Percentiles rank a stretch among this genome's conserved stretches.
These are phyloP conservation scores for Mixornis gularis DNA, from an alignment of 2,113 vertebrate genomes.

Conservation along the genomic window DNA sequence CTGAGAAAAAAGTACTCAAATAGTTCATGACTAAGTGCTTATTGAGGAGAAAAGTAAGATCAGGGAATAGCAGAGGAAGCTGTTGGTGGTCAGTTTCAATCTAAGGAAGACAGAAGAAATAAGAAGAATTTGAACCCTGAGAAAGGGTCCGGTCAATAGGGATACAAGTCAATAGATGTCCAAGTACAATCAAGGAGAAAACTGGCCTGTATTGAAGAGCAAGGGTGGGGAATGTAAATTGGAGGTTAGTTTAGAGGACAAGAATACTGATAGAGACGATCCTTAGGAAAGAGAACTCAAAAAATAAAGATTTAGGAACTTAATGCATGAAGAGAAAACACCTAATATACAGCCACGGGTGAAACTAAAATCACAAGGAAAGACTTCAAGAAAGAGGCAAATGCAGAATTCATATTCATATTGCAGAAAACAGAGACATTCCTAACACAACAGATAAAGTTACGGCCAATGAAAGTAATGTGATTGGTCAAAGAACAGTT, in stretches of 20 bases:
- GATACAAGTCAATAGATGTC: background rate
- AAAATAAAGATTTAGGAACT: background rate
- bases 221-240: background rate
- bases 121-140: background rate
- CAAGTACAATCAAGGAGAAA: conserved; percentile 15
- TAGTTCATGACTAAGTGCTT: conserved; percentile 20
- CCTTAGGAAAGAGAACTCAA: background rate
- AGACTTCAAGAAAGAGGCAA: background rate
- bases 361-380: background rate
- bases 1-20: conserved; percentile 2
- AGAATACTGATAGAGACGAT: background rate
- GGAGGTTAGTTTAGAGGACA: background rate
- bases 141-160: background rate
- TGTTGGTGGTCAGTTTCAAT: conserved; percentile 38
- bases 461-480: background rate
- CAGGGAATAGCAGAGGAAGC: background rate
- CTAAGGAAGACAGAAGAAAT: background rate
- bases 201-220: background rate
- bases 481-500: background rate
- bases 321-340: background rate
- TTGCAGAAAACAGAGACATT: background rate
- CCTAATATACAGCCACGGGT: background rate
- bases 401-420: background rate
- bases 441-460: background rate
- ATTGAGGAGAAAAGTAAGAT: background rate